Conservation (phyloP, 1,140 invertebrate genomes). For the Diploscapter pachys region DNA sequence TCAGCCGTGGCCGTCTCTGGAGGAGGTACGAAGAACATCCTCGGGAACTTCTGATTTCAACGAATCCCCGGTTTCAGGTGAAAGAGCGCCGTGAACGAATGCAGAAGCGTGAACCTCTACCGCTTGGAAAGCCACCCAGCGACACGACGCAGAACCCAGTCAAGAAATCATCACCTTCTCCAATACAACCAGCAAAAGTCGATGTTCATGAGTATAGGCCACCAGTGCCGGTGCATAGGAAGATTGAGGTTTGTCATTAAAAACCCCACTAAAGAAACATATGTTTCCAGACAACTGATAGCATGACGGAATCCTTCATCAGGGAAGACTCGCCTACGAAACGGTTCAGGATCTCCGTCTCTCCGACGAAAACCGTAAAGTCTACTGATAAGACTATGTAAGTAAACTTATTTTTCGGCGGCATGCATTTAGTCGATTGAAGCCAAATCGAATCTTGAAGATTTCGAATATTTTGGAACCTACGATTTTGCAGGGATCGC, state of each 20-base stretch:
- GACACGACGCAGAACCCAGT: neutral
- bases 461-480: neutral
- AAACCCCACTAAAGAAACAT: conserved; percentile 3
- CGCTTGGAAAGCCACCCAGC: conserved; percentile 4
- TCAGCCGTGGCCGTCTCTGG: conserved; percentile 41
- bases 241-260: conserved; percentile 1
- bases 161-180: neutral
- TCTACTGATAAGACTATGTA: conserved; percentile 21
- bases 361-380: conserved; percentile 28
- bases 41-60: neutral
- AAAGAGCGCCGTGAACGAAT: conserved; percentile 9
- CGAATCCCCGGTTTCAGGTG: conserved; percentile 15
- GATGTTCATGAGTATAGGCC: conserved; percentile 3
- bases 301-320: conserved; percentile 3
- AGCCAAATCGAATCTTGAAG: conserved; percentile 1
- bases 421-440: neutral
- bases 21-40: conserved; percentile 19
- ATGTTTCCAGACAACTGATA: neutral
- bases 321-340: conserved; percentile 23
- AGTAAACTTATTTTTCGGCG: conserved; percentile 1
- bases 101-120: conserved; percentile 12
- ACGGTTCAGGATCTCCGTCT: conserved; percentile 40
- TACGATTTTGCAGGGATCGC: neutral
- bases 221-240: conserved; percentile 26
- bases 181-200: neutral